Percentiles rank a stretch among this genome's conserved stretches.
phyloP scores from a whole-genome alignment of 2,797 vertebrate genomes.

The Etheostoma nigrum region DNA sequence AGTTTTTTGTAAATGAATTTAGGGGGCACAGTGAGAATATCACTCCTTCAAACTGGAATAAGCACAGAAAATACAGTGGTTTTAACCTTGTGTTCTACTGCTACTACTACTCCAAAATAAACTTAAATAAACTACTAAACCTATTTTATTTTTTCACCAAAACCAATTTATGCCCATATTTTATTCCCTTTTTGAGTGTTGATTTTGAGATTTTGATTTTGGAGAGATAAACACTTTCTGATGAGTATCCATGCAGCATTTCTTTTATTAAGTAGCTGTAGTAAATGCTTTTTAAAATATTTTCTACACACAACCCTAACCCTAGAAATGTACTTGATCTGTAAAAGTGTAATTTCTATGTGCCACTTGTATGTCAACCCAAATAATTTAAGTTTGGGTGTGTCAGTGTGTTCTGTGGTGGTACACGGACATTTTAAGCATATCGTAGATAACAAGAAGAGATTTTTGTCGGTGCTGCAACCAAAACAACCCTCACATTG shows the following conservation, averaged over 20 bases:
- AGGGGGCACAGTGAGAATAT: background rate
- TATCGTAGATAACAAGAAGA: constrained; percentile 70
- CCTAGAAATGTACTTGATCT: background rate
- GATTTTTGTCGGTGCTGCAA: constrained; percentile 70
- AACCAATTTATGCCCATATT: background rate
- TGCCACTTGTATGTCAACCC: constrained; percentile 30
- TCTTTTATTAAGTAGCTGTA: background rate
- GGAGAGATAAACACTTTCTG: constrained; percentile 8
- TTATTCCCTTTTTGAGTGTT: constrained; percentile 6
- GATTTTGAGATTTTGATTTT: too few species aligned
- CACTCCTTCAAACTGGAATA: background rate
- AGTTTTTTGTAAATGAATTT: background rate
- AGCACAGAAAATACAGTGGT: background rate
- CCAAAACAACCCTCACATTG: constrained; percentile 80
- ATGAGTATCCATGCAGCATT: background rate
- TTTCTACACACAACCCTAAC: constrained; percentile 3
- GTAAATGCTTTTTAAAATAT: background rate
- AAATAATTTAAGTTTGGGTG: constrained; percentile 34
- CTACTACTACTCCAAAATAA: background rate
- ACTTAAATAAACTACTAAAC: background rate
- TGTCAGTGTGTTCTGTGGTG: constrained; percentile 41
- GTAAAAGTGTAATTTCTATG: constrained; percentile 10
- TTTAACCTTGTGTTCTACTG: background rate
- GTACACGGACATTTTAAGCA: constrained; percentile 47
- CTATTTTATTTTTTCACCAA: constrained; percentile 11